Percentiles rank a stretch among this genome's conserved stretches.
phyloP scores from a whole-genome alignment of 2,888 invertebrate genomes.

The Cryptosula pallasiana region DNA sequence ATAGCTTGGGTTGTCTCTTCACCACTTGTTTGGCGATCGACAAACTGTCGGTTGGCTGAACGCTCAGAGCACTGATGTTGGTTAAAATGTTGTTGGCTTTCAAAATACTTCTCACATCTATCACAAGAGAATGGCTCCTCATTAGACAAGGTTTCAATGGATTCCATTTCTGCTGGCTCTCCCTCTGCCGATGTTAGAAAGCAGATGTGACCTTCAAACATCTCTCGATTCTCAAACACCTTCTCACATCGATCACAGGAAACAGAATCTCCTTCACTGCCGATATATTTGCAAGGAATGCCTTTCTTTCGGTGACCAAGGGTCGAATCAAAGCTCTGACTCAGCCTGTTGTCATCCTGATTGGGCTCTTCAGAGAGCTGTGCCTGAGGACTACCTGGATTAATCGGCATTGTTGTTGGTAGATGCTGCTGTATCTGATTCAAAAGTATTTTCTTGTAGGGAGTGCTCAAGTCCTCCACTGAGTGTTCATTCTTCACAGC shows the following conservation, averaged over 20 bases:
- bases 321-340: conserved; percentile 4
- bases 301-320: conserved; percentile 14
- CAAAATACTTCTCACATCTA: background rate
- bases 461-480: conserved; percentile 4
- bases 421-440: conserved; percentile 18
- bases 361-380: too few species aligned
- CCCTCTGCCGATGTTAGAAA: too few species aligned
- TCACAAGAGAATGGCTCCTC: background rate
- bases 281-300: conserved; percentile 15
- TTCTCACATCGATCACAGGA: background rate
- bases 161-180: background rate
- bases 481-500: conserved; percentile 21
- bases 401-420: background rate
- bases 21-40: background rate
- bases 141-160: background rate
- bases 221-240: background rate
- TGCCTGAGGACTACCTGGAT: background rate
- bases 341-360: background rate
- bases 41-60: background rate
- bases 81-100: background rate
- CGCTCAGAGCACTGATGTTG: background rate
- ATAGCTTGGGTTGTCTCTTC: background rate
- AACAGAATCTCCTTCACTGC: background rate
- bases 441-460: conserved; percentile 8
- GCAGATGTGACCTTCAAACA: background rate